Conservation (phyloP, 2,113 vertebrate genomes). For the Talpa occidentalis region DNA sequence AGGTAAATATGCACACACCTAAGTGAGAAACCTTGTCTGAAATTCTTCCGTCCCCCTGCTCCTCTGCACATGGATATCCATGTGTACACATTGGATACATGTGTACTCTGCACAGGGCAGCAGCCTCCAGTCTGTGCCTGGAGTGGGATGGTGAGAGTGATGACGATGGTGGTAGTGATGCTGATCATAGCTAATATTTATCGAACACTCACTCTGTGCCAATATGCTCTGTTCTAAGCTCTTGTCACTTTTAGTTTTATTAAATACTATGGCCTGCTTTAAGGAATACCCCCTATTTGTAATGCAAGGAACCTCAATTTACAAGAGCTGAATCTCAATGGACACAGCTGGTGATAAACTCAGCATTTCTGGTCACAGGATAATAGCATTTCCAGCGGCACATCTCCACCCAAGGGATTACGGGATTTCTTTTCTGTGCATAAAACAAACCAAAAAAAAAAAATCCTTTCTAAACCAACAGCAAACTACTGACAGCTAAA, state of each 20-base stretch:
- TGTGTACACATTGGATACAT: too few relatives aligned
- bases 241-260: not conserved
- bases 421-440: not conserved
- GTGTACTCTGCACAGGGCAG: not conserved
- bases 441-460: slow-evolving; percentile 24
- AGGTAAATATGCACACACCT: not conserved
- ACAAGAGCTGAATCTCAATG: not conserved
- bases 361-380: not conserved
- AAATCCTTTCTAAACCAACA: slow-evolving; percentile 23
- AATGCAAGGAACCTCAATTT: slow-evolving; percentile 37
- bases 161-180: not conserved
- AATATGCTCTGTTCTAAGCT: slow-evolving; percentile 20
- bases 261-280: slow-evolving; percentile 13
- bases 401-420: slow-evolving; percentile 29
- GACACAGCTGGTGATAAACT: not conserved
- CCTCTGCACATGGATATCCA: not conserved
- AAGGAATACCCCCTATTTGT: not conserved
- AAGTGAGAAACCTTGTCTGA: not conserved
- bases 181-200: slow-evolving; percentile 3
- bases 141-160: not conserved
- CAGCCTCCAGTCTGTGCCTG: not conserved
- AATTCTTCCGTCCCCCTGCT: not conserved
- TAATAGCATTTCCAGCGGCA: not conserved
- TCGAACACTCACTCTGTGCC: not conserved
- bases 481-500: slow-evolving; percentile 11